Percentiles rank a stretch among this genome's conserved stretches.
Conservation (phyloP, 1,140 invertebrate species). For the Eupeodes corollae region DNA sequence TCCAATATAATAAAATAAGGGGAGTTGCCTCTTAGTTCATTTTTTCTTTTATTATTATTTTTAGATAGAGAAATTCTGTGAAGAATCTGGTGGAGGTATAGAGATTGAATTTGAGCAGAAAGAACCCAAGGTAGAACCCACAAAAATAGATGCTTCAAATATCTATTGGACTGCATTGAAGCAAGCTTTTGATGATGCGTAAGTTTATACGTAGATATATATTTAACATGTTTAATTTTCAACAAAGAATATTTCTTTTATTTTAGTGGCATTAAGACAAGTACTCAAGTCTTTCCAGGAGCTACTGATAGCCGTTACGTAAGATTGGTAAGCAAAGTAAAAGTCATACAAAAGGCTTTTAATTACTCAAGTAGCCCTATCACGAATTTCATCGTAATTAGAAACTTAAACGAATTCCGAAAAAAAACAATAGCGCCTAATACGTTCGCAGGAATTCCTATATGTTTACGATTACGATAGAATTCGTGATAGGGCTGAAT, state of each 20-base stretch:
- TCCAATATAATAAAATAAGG: background rate
- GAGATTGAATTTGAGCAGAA: slow-evolving; percentile 58
- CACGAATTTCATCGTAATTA: too few species aligned
- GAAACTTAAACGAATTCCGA: too few species aligned
- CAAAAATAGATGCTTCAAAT: slow-evolving; percentile 54
- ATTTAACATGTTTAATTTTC: background rate
- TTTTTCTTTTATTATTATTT: slow-evolving; percentile 1
- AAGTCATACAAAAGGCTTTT: too few species aligned
- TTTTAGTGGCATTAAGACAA: slow-evolving; percentile 40
- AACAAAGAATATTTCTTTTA: background rate
- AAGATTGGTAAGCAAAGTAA: slow-evolving; percentile 47
- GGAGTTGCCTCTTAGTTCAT: background rate
- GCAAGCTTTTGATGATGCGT: slow-evolving; percentile 43
- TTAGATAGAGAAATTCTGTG: slow-evolving; percentile 54
- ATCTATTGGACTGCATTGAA: slow-evolving; percentile 67
- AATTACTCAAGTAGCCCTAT: too few species aligned
- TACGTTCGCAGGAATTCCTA: too few species aligned
- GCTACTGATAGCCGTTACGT: slow-evolving; percentile 62
- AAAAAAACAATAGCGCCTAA: too few species aligned
- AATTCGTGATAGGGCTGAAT: too few species aligned
- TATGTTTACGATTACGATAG: too few species aligned
- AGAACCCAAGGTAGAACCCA: slow-evolving; percentile 46
- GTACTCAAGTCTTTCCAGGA: slow-evolving; percentile 58
- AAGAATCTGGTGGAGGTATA: slow-evolving; percentile 65
- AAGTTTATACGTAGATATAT: too few species aligned